Evolutionary conservation across 2,797 vertebrate genomes (phyloP).

Genomic region (Sebastes diploproa): DNA sequence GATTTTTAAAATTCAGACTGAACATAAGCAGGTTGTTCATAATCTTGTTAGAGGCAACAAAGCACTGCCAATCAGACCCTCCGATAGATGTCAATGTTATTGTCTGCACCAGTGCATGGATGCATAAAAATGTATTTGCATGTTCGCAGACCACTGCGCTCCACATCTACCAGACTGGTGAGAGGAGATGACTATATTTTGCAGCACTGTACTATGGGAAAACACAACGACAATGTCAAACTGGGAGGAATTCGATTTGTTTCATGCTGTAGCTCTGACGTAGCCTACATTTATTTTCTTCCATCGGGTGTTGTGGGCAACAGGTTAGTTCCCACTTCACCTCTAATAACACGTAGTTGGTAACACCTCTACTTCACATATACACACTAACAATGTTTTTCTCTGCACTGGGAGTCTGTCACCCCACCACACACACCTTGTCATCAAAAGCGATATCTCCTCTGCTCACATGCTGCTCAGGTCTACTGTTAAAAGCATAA

Average conservation of each 20-base stretch:
- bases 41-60: background rate
- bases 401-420: constrained; percentile 6
- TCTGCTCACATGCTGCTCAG: constrained; percentile 8
- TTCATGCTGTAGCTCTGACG: background rate
- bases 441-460: background rate
- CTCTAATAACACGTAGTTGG: constrained; percentile 1
- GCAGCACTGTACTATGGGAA: background rate
- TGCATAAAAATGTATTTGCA: constrained; percentile 21
- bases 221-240: background rate
- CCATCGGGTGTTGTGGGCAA: constrained; percentile 11
- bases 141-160: constrained; percentile 22
- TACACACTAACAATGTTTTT: background rate
- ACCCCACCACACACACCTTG: background rate
- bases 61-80: background rate
- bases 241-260: background rate
- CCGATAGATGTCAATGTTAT: background rate
- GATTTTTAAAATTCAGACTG: background rate
- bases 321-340: constrained; percentile 38
- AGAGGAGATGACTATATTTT: background rate
- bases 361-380: constrained; percentile 41
- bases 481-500: background rate
- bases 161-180: constrained; percentile 1
- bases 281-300: background rate
- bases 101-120: constrained; percentile 6
- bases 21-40: background rate